Evolutionary conservation across 2,113 vertebrate species (phyloP), one percentile per base, ranked within the genome.

Genomic region (Periophthalmodon schlosseri): DNA sequence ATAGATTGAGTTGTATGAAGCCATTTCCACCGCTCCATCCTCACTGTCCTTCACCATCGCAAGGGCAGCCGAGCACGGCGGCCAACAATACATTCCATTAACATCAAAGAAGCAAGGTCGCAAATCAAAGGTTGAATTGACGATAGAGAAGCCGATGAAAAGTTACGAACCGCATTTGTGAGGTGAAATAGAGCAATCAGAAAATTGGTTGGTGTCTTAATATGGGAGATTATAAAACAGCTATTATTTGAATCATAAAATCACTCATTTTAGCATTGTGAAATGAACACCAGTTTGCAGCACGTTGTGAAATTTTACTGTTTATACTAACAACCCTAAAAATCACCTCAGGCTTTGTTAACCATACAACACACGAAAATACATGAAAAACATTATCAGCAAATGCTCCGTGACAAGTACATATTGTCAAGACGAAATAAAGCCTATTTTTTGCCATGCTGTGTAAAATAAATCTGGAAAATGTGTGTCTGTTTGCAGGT

Each of bases 401-500:
- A 65, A 21, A 36, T 33, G 39, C 14, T 69, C 10, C 46, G 23
- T 11, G 61, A 12, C 6, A 56, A 60, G 50, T 21, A 16, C 21
- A 47, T 44, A 44, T 54, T 21, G 24, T 61, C 28, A 16, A n/a
- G 58, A 47, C 16, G 4, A 44, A 54, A 16, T 14, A 68, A 44
- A 73, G 70, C 24, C 47, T 13, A 18, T 56, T 47, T 50, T 61
- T 34, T 36, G 61, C 66, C 16, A 12, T 39, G 24, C 24, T 54
- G 47, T 69, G 23, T 49, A 69, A 4, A 81, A 33, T 61, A 69
- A 70, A 74, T 75, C 46, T 68, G 57, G 52, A 54, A 24, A 77
- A 79, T 69, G 76, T 85, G 77, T 80, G 74, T 81, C 76, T 70
- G 74, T 82, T 81, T 68, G 61, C 68, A 66, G 58, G 65, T 77